phyloP scores from a whole-genome alignment of 2,113 vertebrate genomes.

The Pseudonaja textilis region DNA sequence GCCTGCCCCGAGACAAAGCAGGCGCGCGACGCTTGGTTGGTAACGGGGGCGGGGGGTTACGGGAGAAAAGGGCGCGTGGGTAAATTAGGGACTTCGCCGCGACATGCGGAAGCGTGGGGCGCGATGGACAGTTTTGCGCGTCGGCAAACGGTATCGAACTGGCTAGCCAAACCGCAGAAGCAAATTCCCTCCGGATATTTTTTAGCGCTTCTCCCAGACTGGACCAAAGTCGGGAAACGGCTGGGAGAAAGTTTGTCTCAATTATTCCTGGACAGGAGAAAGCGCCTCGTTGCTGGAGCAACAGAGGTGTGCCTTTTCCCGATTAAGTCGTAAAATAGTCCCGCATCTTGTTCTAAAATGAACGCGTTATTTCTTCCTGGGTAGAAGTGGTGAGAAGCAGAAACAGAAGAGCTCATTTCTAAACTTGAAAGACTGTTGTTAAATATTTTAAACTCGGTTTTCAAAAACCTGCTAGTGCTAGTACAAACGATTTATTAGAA shows the following conservation, averaged over 20 bases:
- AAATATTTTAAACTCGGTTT: not conserved
- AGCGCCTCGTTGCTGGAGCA: not conserved
- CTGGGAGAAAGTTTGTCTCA: not conserved
- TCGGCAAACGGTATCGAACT: not conserved
- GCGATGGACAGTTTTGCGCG: not conserved
- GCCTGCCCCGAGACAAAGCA: slow-evolving; percentile 97
- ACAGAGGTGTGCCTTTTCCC: not conserved
- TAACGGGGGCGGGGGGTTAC: not conserved
- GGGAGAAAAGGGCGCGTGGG: not conserved
- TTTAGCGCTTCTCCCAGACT: not conserved
- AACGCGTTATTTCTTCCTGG: not conserved
- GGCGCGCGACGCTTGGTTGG: slow-evolving; percentile 88
- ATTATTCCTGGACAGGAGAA: not conserved
- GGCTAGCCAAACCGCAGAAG: not conserved
- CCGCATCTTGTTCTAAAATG: not conserved
- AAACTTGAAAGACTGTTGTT: not conserved
- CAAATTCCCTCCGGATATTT: not conserved
- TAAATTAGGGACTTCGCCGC: not conserved
- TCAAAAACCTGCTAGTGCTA: not conserved
- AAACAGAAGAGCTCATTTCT: not conserved
- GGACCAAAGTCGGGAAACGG: not conserved
- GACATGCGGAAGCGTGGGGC: not conserved
- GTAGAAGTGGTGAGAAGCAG: not conserved
- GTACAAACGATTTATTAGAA: not conserved
- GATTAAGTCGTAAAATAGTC: not conserved